phyloP scores from a whole-genome alignment of 2,113 vertebrate genomes.

The Phoenicopterus ruber region DNA sequence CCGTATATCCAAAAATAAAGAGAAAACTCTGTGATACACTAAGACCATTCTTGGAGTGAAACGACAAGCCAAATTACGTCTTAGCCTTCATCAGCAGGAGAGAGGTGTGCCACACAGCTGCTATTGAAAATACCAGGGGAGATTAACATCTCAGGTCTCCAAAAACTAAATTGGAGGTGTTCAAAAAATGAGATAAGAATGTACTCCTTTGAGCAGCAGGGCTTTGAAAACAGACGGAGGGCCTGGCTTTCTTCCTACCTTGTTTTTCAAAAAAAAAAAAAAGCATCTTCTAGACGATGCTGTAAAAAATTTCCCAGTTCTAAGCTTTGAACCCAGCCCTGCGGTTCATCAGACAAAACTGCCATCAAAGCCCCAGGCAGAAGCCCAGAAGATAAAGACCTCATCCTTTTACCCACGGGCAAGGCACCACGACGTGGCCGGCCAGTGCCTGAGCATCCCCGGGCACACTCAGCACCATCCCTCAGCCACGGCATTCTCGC shows the following conservation, averaged over 20 bases:
- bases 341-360: background rate
- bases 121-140: background rate
- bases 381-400: background rate
- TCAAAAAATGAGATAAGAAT: background rate
- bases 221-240: background rate
- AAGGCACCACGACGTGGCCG: fast-evolving
- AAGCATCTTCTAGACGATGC: background rate
- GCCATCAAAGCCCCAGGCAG: background rate
- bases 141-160: background rate
- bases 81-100: background rate
- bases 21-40: background rate
- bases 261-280: background rate
- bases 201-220: background rate
- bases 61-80: background rate
- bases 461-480: background rate
- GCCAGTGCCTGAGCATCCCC: background rate
- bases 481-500: background rate
- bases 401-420: background rate
- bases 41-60: background rate
- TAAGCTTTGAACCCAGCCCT: background rate
- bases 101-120: background rate
- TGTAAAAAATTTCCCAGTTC: background rate
- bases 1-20: background rate
- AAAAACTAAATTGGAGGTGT: background rate
- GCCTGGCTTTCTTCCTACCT: background rate